Conservation (phyloP, 1,140 invertebrate species). For the Cataglyphis hispanica region DNA sequence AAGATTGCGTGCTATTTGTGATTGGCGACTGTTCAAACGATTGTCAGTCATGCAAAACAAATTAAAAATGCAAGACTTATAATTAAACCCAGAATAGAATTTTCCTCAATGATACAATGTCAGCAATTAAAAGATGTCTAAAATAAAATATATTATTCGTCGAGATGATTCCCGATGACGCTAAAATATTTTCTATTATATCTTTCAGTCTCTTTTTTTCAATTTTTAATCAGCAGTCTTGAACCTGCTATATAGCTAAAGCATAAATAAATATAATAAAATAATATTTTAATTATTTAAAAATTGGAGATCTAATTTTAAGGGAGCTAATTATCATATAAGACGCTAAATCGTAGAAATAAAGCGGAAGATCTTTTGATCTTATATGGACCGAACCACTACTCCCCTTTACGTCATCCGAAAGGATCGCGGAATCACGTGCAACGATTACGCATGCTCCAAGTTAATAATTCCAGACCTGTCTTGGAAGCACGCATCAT, state of each 20-base stretch:
- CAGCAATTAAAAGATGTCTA: neutral
- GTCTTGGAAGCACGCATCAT: slow-evolving; percentile 15
- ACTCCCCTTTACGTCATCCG: slow-evolving; percentile 35
- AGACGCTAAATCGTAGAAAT: neutral
- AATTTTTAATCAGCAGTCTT: neutral
- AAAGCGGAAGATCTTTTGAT: neutral
- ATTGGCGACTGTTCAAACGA: slow-evolving; percentile 12
- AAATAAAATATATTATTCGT: neutral
- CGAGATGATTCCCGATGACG: neutral
- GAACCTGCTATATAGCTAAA: neutral
- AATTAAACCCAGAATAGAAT: neutral
- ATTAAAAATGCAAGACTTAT: slow-evolving; percentile 13
- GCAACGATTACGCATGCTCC: slow-evolving; percentile 31
- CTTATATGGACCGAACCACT: slow-evolving; percentile 38
- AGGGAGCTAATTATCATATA: neutral
- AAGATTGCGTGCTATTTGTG: slow-evolving; percentile 30
- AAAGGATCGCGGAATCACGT: slow-evolving; percentile 30
- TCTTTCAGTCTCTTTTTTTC: neutral
- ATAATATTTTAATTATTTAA: neutral
- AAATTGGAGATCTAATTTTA: neutral
- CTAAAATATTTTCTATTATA: neutral
- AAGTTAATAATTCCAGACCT: slow-evolving; percentile 14
- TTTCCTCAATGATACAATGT: neutral
- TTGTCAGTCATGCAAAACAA: slow-evolving; percentile 23
- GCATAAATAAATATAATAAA: neutral